A percentile compares a stretch with the other conserved stretches of the same genome.
Evolutionary conservation across 2,797 vertebrate genomes (phyloP).

Genomic region (Iguana delicatissima): DNA sequence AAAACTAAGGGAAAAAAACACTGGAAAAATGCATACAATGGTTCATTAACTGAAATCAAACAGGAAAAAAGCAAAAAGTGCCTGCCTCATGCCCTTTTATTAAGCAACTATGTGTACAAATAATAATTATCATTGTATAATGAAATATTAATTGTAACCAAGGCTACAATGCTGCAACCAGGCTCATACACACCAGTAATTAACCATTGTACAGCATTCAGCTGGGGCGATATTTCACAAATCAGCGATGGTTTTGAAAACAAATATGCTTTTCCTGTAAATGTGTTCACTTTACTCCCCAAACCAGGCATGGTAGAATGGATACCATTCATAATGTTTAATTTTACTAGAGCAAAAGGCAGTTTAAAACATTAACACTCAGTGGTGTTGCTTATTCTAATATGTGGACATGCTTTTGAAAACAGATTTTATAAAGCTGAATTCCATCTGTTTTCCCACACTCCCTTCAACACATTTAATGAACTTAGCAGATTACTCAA

Average conservation of each 20-base stretch:
- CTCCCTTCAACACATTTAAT: slow-evolving; percentile 50
- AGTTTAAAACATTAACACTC: slow-evolving; percentile 65
- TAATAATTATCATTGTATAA: background rate
- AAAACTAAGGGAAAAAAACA: background rate
- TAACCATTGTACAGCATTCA: background rate
- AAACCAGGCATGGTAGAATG: background rate
- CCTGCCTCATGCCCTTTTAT: background rate
- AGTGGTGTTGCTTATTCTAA: slow-evolving; percentile 56
- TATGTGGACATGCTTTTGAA: slow-evolving; percentile 73
- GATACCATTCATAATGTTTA: slow-evolving; percentile 43
- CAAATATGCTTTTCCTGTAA: background rate
- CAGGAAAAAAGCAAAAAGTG: background rate
- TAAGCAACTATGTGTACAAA: background rate
- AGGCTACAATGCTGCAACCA: background rate
- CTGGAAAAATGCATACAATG: background rate
- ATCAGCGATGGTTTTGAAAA: background rate
- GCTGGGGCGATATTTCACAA: background rate
- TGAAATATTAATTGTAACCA: background rate
- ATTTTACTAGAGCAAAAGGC: slow-evolving; percentile 53
- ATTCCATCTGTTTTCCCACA: slow-evolving; percentile 78
- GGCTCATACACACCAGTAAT: background rate
- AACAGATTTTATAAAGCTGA: slow-evolving; percentile 70
- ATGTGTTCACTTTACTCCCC: background rate
- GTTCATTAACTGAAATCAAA: background rate
- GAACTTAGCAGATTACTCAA: slow-evolving; percentile 66